phyloP scores from a whole-genome alignment of 2,888 invertebrate species.

The Pristionchus mayeri region DNA sequence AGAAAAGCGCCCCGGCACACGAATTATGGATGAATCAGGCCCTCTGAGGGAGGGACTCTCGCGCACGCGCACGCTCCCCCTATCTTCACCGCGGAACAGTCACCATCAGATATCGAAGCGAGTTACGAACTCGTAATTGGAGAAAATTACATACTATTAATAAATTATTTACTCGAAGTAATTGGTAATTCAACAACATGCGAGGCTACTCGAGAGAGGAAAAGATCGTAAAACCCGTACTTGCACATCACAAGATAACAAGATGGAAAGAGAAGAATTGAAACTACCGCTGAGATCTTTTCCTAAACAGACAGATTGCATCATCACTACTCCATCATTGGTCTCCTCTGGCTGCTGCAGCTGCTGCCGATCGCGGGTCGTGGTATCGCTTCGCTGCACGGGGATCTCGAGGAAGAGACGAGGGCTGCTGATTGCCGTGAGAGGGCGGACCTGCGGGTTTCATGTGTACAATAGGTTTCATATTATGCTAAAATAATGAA shows the following conservation, averaged over 20 bases:
- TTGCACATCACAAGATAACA: constrained; percentile 1
- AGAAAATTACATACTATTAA: background rate
- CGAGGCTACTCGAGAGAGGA: background rate
- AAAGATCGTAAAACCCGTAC: background rate
- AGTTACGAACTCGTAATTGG: background rate
- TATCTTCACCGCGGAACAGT: too few species aligned
- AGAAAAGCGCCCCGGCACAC: background rate
- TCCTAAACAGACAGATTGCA: background rate
- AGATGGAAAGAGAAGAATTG: background rate
- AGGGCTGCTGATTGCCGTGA: background rate
- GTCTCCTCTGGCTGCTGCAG: constrained; percentile 2
- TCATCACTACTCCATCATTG: background rate
- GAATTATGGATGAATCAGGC: constrained; percentile 29
- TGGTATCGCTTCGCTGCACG: constrained; percentile 32
- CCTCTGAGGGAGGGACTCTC: background rate
- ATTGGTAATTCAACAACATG: background rate
- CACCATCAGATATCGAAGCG: background rate
- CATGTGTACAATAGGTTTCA: too few species aligned
- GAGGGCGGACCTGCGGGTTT: background rate
- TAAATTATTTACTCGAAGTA: background rate
- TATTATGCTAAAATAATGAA: too few species aligned
- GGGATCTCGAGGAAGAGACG: background rate
- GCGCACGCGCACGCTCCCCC: constrained; percentile 5
- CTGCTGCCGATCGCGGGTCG: constrained; percentile 31
- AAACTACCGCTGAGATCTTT: background rate